Percentiles rank a stretch among this genome's conserved stretches.
Conservation (phyloP, 1,140 invertebrate genomes). For the Trachymyrmex septentrionalis region DNA sequence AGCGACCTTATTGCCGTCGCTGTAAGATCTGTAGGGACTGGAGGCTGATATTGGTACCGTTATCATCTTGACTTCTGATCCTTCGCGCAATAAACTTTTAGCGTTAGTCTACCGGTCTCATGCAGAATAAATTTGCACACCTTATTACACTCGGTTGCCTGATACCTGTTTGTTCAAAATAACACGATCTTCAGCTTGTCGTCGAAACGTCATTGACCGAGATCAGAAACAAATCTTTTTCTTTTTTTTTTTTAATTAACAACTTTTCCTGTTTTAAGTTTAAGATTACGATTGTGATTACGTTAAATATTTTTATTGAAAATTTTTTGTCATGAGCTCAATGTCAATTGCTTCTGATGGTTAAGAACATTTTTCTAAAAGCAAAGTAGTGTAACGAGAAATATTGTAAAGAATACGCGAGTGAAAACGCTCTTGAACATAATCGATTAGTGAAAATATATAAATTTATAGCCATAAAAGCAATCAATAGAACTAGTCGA, state of each 20-base stretch:
- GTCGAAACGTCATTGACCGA: constrained; percentile 27
- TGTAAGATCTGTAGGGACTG: constrained; percentile 84
- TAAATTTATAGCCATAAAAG: background rate
- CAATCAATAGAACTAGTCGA: background rate
- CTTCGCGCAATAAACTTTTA: background rate
- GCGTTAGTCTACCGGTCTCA: constrained; percentile 17
- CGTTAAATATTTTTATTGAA: background rate
- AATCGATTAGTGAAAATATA: background rate
- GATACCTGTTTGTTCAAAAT: constrained; percentile 1
- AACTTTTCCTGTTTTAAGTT: background rate
- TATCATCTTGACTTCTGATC: constrained; percentile 79
- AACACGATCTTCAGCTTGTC: background rate
- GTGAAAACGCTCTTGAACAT: background rate
- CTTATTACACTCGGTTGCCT: constrained; percentile 10
- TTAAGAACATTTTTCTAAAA: background rate
- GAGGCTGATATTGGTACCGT: constrained; percentile 83
- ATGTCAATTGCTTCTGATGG: background rate
- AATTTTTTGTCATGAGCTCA: background rate
- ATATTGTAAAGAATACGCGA: background rate
- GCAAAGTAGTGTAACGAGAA: background rate
- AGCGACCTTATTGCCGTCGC: constrained; percentile 82
- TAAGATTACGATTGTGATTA: background rate
- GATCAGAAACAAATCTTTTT: background rate
- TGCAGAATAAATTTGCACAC: constrained; percentile 17
- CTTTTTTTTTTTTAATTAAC: background rate